Conservation (phyloP, 2,888 invertebrate genomes). For the Drosophila paramelanica region DNA sequence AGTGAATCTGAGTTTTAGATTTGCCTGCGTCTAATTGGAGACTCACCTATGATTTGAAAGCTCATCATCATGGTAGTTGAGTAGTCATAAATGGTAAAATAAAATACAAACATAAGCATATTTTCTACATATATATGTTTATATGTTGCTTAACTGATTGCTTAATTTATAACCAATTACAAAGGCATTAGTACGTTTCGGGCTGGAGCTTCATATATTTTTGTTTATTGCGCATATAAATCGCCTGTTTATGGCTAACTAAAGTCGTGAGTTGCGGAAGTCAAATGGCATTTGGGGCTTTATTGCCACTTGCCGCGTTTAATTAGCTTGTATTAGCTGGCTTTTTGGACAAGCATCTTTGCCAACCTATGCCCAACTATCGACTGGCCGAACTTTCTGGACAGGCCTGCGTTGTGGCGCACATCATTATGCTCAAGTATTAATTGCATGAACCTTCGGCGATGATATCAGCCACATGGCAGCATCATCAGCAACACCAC, state of each 20-base stretch:
- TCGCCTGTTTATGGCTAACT: slow-evolving; percentile 63
- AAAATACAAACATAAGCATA: slow-evolving; percentile 4
- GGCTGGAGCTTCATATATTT: slow-evolving; percentile 48
- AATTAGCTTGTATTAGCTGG: slow-evolving; percentile 73
- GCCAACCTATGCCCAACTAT: slow-evolving; percentile 37
- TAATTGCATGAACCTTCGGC: slow-evolving; percentile 67
- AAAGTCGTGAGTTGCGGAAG: slow-evolving; percentile 65
- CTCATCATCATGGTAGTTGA: slow-evolving; percentile 13
- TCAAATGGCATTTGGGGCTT: slow-evolving; percentile 55
- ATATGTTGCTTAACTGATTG: slow-evolving; percentile 55
- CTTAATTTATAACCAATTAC: slow-evolving; percentile 79
- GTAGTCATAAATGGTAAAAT: slow-evolving; percentile 5
- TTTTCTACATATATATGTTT: slow-evolving; percentile 1
- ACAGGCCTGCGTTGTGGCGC: slow-evolving; percentile 15
- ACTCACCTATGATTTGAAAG: slow-evolving; percentile 5
- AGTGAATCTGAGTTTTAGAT: slow-evolving; percentile 35
- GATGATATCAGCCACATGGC: slow-evolving; percentile 68
- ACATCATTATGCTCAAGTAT: slow-evolving; percentile 74
- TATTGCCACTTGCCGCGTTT: slow-evolving; percentile 64
- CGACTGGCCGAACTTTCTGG: slow-evolving; percentile 32
- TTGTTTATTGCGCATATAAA: slow-evolving; percentile 76
- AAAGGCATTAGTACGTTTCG: slow-evolving; percentile 67
- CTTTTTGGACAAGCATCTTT: slow-evolving; percentile 21
- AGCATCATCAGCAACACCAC: slow-evolving; percentile 33
- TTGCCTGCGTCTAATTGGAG: slow-evolving; percentile 41